Percentiles rank a stretch among this genome's conserved stretches.
Evolutionary conservation across 2,888 invertebrate genomes (phyloP).

Genomic region (Tenthredo mesomela): DNA sequence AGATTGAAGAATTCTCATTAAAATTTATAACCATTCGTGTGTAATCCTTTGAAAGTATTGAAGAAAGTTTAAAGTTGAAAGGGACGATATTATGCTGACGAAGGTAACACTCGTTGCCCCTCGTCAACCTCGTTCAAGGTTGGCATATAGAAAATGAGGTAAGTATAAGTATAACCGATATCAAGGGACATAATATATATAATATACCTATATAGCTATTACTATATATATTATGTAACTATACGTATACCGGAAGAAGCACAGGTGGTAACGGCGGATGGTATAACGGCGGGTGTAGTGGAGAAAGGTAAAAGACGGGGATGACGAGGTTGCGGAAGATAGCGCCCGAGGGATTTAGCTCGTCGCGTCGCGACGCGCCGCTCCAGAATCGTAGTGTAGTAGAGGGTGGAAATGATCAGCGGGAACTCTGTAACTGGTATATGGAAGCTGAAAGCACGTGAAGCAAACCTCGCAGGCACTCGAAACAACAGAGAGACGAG

Average conservation of each 20-base stretch:
- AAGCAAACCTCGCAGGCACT: constrained; percentile 23
- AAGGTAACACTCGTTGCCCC: constrained; percentile 24
- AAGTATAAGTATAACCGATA: background rate
- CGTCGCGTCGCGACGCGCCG: background rate
- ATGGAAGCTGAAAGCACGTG: constrained; percentile 17
- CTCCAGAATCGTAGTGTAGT: background rate
- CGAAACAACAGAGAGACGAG: constrained; percentile 40
- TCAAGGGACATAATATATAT: background rate
- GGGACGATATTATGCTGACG: background rate
- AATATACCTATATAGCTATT: background rate
- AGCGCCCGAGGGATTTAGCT: constrained; percentile 41
- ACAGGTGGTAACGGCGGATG: constrained; percentile 12
- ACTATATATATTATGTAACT: constrained; percentile 25
- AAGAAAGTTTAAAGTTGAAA: constrained; percentile 28
- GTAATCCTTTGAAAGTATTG: background rate
- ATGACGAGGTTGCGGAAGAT: constrained; percentile 44
- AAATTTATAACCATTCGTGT: background rate
- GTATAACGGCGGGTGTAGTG: background rate
- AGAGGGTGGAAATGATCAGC: constrained; percentile 37
- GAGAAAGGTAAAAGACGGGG: constrained; percentile 19
- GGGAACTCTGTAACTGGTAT: background rate
- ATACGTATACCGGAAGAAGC: constrained; percentile 15
- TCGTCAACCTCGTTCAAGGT: background rate
- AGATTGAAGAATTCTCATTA: background rate
- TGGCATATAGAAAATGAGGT: background rate